Conservation (phyloP, 2,113 vertebrate species). For the Anseranas semipalmata region DNA sequence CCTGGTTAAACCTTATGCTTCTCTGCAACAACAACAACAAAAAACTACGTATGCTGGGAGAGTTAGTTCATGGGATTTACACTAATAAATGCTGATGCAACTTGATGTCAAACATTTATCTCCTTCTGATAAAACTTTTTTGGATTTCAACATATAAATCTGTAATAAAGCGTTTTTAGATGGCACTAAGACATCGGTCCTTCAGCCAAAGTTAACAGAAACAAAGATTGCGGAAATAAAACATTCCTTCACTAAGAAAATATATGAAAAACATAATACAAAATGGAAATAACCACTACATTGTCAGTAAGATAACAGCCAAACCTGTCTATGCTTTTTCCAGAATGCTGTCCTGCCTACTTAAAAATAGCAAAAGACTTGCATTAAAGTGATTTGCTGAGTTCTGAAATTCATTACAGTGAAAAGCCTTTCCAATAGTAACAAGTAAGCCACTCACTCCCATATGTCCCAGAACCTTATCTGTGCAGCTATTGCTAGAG, state of each 20-base stretch:
- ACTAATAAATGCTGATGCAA: constrained; percentile 18
- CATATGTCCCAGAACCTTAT: neutral
- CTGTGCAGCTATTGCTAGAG: neutral
- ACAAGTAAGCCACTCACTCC: neutral
- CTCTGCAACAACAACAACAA: neutral
- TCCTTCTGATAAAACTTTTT: neutral
- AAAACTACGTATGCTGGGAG: neutral
- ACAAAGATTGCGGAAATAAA: neutral
- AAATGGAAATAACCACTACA: neutral
- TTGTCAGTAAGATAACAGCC: neutral
- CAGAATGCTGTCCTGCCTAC: neutral
- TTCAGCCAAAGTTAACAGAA: constrained; percentile 19
- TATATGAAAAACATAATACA: neutral
- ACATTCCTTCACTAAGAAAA: neutral
- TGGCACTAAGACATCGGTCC: neutral
- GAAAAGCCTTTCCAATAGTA: neutral
- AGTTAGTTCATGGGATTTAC: neutral
- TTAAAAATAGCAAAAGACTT: neutral
- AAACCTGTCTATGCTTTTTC: neutral
- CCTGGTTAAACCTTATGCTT: neutral
- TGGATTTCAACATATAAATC: neutral
- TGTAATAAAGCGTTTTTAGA: constrained; percentile 25
- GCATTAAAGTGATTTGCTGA: neutral
- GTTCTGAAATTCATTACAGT: neutral
- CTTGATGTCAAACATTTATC: neutral